These are phyloP conservation scores for Rhabdomys pumilio DNA, from an alignment of 2,797 vertebrate genomes.

Conservation along the genomic window DNA sequence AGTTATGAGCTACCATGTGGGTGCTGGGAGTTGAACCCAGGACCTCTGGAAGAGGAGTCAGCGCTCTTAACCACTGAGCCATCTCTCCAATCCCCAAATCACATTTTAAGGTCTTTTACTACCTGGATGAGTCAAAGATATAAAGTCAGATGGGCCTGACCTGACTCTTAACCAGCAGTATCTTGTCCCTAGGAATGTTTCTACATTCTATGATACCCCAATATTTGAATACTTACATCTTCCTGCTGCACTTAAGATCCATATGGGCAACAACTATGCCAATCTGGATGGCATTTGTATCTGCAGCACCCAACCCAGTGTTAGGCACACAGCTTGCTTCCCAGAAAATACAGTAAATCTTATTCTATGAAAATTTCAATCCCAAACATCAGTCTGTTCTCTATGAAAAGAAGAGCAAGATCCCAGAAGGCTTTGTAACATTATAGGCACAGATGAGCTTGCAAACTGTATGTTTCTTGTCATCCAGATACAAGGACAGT, in stretches of 20 bases:
- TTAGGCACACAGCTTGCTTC: background rate
- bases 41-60: background rate
- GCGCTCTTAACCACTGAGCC: background rate
- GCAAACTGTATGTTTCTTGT: background rate
- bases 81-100: background rate
- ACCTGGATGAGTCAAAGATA: background rate
- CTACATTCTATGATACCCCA: background rate
- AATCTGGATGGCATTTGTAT: background rate
- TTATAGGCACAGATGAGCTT: background rate
- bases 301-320: background rate
- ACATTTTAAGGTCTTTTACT: conserved; percentile 13
- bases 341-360: background rate
- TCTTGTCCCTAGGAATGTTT: background rate
- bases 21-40: background rate
- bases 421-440: conserved; percentile 41
- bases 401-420: background rate
- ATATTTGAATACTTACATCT: background rate
- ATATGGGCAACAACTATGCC: background rate
- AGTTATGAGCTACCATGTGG: background rate
- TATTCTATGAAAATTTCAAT: background rate
- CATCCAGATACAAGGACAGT: background rate
- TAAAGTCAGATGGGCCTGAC: background rate
- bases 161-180: background rate
- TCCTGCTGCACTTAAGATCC: background rate
- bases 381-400: background rate